Conservation (phyloP, 2,888 invertebrate species). For the Acanthococcus lagerstroemiae region DNA sequence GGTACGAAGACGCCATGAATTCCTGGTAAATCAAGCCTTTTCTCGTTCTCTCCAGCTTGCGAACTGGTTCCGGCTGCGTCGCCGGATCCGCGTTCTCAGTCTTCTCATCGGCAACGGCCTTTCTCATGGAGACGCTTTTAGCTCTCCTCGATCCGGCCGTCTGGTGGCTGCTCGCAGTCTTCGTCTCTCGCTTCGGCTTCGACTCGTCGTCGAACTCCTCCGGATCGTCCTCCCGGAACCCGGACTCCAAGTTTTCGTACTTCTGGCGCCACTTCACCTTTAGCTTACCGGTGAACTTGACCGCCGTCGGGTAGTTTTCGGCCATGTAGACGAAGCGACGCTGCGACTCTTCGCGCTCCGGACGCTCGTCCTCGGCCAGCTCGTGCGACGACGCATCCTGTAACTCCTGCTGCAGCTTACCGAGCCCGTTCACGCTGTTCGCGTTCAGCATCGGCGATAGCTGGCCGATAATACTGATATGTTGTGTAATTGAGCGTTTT, state of each 20-base stretch:
- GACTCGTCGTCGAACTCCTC: too few relatives aligned
- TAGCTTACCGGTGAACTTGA: conserved; percentile 3
- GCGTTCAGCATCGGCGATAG: neutral
- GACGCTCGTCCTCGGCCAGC: conserved; percentile 1
- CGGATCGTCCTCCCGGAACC: too few relatives aligned
- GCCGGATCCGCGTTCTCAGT: neutral
- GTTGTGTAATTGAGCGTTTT: conserved; percentile 16
- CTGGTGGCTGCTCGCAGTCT: too few relatives aligned
- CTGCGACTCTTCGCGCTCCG: too few relatives aligned
- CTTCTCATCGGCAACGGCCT: neutral
- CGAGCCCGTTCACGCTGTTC: neutral
- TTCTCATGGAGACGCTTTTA: too few relatives aligned
- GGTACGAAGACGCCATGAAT: conserved; percentile 9
- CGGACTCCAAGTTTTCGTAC: conserved; percentile 11
- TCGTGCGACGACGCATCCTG: too few relatives aligned
- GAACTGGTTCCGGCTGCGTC: neutral
- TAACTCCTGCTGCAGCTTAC: too few relatives aligned
- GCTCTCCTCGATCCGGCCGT: too few relatives aligned
- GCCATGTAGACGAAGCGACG: conserved; percentile 12
- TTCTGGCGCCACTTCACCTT: conserved; percentile 13
- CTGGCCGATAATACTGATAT: conserved; percentile 18
- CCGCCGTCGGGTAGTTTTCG: neutral
- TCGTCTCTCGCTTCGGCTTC: too few relatives aligned
- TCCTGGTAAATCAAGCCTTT: conserved; percentile 17
- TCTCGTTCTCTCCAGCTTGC: conserved; percentile 6